Base-by-base conservation (phyloP, 2,797 vertebrate genomes). In the Dryobates pubescens region DNA sequence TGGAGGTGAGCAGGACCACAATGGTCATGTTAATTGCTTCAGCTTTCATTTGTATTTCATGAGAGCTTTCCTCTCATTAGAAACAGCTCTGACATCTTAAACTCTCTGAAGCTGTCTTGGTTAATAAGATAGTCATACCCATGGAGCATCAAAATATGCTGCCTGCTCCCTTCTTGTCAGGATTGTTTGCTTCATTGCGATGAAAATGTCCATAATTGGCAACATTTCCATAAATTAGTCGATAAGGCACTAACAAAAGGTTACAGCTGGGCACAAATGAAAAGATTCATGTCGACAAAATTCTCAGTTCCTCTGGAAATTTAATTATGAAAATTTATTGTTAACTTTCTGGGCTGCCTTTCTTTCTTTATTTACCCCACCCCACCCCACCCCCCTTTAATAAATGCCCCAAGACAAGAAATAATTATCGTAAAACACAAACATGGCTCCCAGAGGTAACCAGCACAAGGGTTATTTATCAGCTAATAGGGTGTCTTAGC, bases 321-420 rank as follows among this genome's bases (percentile, higher is more conserved):
- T 96, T 96, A 95, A 97, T 96, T 96, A 96, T 68, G 88, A 94
- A 91, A 93, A 89, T 89, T 45, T 92, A 84, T 78, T 76, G 63
- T 93, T 95, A 93, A 72, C 70, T 96, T 96, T 82, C 78, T 72
- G 47, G 80, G 51, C 17, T 51, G 49, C 20, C 49, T n/a, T 57
- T 17, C 29, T 57, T 57, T 57, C 5, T 58, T 89, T 54, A 16
- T 54, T 27, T n/a, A n/a, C n/a, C n/a, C n/a, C n/a, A n/a, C 9
- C 13, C 5, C 20, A 5, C 11, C 7, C 17, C 43, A 43, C 17
- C 24, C 57, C 20, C n/a, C 51, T 68, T 93, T 86, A 69, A 54
- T 43, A 90, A 94, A 93, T 86, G 81, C 94, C 81, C 80, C 79
- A 62, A 95, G 88, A 89, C 83, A 95, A 97, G 79, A 94, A 92